Conservation (phyloP, 2,888 invertebrate species). For the Eupithecia insigniata region DNA sequence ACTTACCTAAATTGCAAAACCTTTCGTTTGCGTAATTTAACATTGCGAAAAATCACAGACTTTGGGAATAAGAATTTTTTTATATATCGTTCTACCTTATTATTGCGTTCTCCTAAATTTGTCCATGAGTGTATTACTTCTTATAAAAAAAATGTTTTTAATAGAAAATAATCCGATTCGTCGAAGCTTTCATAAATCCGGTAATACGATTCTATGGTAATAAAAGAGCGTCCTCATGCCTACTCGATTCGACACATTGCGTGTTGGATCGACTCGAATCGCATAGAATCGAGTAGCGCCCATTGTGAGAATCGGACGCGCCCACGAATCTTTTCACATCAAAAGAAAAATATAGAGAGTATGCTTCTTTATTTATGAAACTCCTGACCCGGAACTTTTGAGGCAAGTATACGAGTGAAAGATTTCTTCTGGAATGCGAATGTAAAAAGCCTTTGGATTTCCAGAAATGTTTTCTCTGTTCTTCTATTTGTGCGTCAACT, state of each 20-base stretch:
- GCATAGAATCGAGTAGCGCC: slow-evolving; percentile 9
- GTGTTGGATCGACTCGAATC: slow-evolving; percentile 21
- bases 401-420: slow-evolving; percentile 12
- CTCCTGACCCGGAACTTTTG: slow-evolving; percentile 26
- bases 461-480: slow-evolving; percentile 8
- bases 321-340: slow-evolving; percentile 27
- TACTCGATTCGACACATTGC: slow-evolving; percentile 11
- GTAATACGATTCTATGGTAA: neutral
- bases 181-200: neutral
- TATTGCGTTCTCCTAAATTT: no score
- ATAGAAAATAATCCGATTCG: no score
- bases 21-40: no score
- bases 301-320: slow-evolving; percentile 35
- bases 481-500: slow-evolving; percentile 2
- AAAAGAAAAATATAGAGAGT: slow-evolving; percentile 32
- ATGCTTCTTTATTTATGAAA: slow-evolving; percentile 34
- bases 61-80: no score
- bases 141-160: no score
- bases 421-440: slow-evolving; percentile 12
- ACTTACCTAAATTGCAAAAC: no score
- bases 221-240: neutral
- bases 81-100: no score
- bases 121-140: no score
- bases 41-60: no score
- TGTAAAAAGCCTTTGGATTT: slow-evolving; percentile 4